A percentile compares a stretch with the other conserved stretches of the same genome.
These are phyloP conservation scores for Hippocampus kuda DNA, from an alignment of 2,797 vertebrate species.

Conservation along the genomic window DNA sequence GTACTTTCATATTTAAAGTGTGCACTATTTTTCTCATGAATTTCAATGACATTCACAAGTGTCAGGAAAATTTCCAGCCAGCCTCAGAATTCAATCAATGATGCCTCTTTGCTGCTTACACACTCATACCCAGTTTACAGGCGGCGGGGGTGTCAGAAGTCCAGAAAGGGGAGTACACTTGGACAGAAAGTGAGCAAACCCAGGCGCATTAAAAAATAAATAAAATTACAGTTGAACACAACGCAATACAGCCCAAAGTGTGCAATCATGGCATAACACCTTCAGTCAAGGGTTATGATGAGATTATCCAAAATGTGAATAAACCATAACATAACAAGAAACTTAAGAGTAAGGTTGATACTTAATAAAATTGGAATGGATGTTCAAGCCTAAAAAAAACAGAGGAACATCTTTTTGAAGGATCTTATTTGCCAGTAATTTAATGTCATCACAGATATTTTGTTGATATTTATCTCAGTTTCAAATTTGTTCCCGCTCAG, in stretches of 20 bases:
- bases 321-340: not conserved
- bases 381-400: not conserved
- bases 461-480: not conserved
- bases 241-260: not conserved
- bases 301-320: not conserved
- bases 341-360: not conserved
- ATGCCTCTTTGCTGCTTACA: no score
- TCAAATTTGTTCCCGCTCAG: conserved; percentile 43
- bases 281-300: not conserved
- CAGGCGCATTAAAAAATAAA: no score
- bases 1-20: no score
- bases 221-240: no score
- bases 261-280: not conserved
- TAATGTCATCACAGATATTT: not conserved
- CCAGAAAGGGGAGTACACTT: not conserved
- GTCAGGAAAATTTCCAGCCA: no score
- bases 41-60: no score
- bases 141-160: not conserved
- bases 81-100: no score
- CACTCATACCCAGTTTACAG: no score
- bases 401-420: not conserved
- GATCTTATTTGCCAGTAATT: not conserved
- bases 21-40: no score
- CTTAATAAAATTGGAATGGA: not conserved
- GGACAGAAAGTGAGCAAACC: not conserved